A percentile compares a stretch with the other conserved stretches of the same genome.
These are phyloP conservation scores for Lepeophtheirus nordmannii DNA, from an alignment of 2,888 invertebrate genomes.

Conservation along the genomic window DNA sequence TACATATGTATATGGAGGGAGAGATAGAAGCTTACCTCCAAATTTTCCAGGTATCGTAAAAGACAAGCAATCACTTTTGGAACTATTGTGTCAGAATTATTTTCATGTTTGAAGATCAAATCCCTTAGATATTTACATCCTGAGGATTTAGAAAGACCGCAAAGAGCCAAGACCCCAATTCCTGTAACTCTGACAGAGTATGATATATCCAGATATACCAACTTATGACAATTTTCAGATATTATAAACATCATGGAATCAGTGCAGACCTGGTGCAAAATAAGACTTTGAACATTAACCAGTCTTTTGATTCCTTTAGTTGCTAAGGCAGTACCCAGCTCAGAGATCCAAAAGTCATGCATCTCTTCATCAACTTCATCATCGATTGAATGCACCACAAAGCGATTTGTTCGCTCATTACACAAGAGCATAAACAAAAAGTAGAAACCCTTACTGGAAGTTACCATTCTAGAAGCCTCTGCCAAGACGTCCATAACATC, in stretches of 20 bases:
- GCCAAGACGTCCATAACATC: neutral
- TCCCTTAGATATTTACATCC: slow-evolving; percentile 20
- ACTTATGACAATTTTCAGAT: slow-evolving; percentile 2
- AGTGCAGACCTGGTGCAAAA: slow-evolving; percentile 3
- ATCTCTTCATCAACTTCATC: neutral
- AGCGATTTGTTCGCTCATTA: neutral
- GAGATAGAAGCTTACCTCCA: neutral
- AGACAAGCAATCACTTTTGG: slow-evolving; percentile 20
- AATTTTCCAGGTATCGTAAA: neutral
- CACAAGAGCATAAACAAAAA: neutral
- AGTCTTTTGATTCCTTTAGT: neutral
- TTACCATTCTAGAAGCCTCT: neutral
- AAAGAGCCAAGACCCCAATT: slow-evolving; percentile 14
- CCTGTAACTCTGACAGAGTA: slow-evolving; percentile 15
- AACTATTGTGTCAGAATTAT: neutral
- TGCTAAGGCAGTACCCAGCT: neutral
- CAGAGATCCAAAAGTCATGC: neutral
- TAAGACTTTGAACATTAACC: slow-evolving; percentile 3
- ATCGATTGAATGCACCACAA: neutral
- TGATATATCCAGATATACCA: slow-evolving; percentile 17
- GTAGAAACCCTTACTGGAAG: neutral
- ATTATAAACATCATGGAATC: slow-evolving; percentile 19
- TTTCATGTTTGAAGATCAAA: slow-evolving; percentile 9
- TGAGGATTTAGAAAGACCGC: slow-evolving; percentile 6
- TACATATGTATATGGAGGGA: no score